Evolutionary conservation across 2,113 vertebrate species (phyloP).

Genomic region (Shinisaurus crocodilurus): DNA sequence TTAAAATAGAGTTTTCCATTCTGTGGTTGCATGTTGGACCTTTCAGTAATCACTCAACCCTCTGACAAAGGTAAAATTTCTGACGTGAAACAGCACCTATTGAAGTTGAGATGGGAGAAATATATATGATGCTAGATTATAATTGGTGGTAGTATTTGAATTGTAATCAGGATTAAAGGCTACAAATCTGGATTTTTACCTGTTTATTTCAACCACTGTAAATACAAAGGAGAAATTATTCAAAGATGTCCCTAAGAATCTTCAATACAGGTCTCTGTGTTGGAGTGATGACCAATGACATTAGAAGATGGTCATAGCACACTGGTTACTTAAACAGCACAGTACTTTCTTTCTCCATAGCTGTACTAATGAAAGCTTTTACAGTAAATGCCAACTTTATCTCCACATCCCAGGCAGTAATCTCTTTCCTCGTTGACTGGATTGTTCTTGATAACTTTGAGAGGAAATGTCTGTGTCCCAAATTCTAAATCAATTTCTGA

Average conservation of each 20-base stretch:
- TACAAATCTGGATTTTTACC: neutral
- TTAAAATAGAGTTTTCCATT: neutral
- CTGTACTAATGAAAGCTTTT: constrained; percentile 19
- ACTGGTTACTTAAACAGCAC: neutral
- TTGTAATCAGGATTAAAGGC: neutral
- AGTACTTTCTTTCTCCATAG: constrained; percentile 19
- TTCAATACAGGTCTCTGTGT: neutral
- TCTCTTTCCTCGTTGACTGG: constrained; percentile 6
- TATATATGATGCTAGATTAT: neutral
- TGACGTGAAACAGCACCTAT: neutral
- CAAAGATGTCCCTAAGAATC: neutral
- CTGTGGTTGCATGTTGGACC: neutral
- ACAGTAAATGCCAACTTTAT: neutral
- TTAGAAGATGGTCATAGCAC: neutral
- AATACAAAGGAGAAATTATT: neutral
- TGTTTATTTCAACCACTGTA: neutral
- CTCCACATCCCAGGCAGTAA: neutral
- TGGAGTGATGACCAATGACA: neutral
- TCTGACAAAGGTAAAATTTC: neutral
- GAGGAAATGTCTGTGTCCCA: neutral
- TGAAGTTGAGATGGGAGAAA: neutral
- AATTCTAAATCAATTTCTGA: neutral
- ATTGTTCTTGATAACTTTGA: constrained; percentile 2
- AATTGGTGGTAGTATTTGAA: constrained; percentile 2
- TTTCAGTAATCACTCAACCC: neutral